phyloP scores from a whole-genome alignment of 2,113 vertebrate genomes.

The Cyprinus carpio region DNA sequence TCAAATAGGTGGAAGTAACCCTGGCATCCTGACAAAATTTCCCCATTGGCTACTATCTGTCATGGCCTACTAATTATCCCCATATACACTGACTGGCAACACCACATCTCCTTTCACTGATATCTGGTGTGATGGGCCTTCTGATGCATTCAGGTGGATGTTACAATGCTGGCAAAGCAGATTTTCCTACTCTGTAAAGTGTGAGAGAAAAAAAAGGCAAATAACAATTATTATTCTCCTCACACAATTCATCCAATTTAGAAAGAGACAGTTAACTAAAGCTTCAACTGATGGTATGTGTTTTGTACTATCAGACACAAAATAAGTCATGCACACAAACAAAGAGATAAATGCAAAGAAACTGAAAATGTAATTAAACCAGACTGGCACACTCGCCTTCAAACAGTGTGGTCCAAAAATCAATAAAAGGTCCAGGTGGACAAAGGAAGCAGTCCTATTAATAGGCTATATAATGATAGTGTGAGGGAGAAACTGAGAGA shows the following conservation, averaged over 20 bases:
- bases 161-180: too few species aligned
- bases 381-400: conserved; percentile 25
- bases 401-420: conserved; percentile 30
- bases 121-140: background rate
- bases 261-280: conserved; percentile 9
- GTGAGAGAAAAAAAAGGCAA: background rate
- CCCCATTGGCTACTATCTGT: background rate
- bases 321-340: conserved; percentile 25
- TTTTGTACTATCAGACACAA: background rate
- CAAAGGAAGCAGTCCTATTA: conserved; percentile 35
- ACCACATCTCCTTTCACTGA: background rate
- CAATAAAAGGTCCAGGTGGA: conserved; percentile 40
- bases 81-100: background rate
- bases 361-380: conserved; percentile 31
- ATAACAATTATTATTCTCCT: too few species aligned
- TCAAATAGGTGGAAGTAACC: background rate
- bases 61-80: background rate
- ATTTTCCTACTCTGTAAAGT: background rate
- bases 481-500: conserved; percentile 3
- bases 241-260: background rate
- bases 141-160: too few species aligned
- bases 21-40: background rate
- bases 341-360: conserved; percentile 30
- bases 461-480: conserved; percentile 39
- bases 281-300: background rate